Evolutionary conservation across 2,797 vertebrate genomes (phyloP).

Genomic region (Typhlichthys eigenmanni): DNA sequence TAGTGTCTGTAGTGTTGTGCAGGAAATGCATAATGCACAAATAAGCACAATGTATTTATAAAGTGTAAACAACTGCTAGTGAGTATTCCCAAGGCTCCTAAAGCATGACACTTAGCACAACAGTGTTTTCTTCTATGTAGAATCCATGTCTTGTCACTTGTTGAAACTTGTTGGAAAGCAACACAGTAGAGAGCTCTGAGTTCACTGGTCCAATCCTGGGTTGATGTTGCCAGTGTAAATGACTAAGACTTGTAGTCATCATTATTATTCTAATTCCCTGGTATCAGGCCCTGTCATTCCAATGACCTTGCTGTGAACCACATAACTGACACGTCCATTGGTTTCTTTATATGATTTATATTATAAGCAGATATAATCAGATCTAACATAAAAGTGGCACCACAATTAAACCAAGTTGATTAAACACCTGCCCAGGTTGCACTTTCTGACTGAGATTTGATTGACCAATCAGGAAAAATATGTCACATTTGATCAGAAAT

Average conservation of each 20-base stretch:
- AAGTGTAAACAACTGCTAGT: conserved; percentile 23
- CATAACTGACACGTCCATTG: conserved; percentile 42
- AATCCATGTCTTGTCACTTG: conserved; percentile 67
- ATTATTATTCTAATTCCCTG: conserved; percentile 68
- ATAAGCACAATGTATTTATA: background rate
- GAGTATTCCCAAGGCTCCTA: conserved; percentile 26
- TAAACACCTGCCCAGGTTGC: conserved; percentile 19
- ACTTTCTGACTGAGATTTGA: conserved; percentile 10
- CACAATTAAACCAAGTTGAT: conserved; percentile 27
- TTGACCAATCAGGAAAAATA: too few relatives aligned
- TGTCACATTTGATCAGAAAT: too few relatives aligned
- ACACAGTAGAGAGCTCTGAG: conserved; percentile 52
- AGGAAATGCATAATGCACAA: conserved; percentile 15
- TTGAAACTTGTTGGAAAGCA: conserved; percentile 75
- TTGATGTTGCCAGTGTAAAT: conserved; percentile 70
- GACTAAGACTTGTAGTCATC: conserved; percentile 73
- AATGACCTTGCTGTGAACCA: conserved; percentile 70
- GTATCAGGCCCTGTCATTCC: conserved; percentile 50
- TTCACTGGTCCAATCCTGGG: conserved; percentile 58
- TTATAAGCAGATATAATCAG: background rate
- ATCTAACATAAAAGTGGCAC: background rate
- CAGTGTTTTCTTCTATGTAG: conserved; percentile 38
- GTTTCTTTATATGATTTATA: conserved; percentile 14
- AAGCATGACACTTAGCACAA: conserved; percentile 50
- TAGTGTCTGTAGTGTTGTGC: conserved; percentile 37